Conservation (phyloP, 2,888 invertebrate genomes). For the Carpatolechia fugitivella region DNA sequence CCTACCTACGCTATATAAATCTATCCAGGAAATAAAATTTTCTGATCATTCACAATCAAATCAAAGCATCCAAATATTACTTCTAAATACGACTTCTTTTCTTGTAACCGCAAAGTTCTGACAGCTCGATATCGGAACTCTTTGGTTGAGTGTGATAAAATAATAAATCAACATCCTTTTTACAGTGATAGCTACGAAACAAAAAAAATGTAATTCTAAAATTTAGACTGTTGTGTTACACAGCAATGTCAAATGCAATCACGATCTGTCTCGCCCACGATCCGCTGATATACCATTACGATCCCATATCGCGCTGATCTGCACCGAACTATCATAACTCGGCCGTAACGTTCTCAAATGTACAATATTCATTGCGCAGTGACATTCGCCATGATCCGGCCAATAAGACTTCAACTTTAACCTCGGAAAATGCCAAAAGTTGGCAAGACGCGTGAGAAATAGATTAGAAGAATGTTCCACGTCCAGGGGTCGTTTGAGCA, state of each 20-base stretch:
- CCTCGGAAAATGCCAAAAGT: constrained; percentile 58
- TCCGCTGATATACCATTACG: constrained; percentile 36
- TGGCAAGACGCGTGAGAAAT: constrained; percentile 47
- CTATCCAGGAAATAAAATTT: no score
- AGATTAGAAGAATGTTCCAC: constrained; percentile 69
- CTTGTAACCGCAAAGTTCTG: no score
- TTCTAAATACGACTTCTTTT: no score
- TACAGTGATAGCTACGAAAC: no score
- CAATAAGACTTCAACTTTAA: constrained; percentile 49
- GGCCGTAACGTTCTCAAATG: constrained; percentile 36
- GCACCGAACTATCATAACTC: constrained; percentile 49
- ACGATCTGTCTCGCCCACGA: constrained; percentile 46
- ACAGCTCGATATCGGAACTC: no score
- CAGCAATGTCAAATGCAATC: constrained; percentile 24
- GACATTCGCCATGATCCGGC: constrained; percentile 57
- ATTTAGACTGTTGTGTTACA: background rate
- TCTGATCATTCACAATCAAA: no score
- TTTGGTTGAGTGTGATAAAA: no score
- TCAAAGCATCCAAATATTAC: no score
- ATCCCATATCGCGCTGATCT: constrained; percentile 55
- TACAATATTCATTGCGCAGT: constrained; percentile 47
- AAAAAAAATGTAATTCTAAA: background rate
- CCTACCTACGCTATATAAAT: no score
- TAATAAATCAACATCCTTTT: no score
- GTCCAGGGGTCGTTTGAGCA: constrained; percentile 79